Base-by-base conservation (phyloP, 2,797 vertebrate genomes). In the Ambastaia sidthimunki region DNA sequence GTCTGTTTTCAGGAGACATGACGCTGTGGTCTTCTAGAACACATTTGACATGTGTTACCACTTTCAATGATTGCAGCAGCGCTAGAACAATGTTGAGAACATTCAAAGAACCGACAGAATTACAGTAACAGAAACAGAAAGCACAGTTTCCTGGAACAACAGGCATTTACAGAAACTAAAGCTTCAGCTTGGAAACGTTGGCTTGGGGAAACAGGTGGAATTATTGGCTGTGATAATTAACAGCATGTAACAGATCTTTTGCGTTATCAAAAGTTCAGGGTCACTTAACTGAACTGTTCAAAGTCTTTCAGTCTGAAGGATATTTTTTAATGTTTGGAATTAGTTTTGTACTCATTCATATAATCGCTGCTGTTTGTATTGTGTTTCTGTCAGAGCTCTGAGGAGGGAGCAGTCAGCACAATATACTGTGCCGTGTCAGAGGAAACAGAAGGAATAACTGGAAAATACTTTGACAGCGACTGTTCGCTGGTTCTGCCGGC, bases 381-480 rank as follows among this genome's bases (percentile, higher is more conserved):
- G 4, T 55, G 52, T 59, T 21, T 59, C 12, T 34, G 6, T 0
- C 90, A 98, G 97, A 90, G 90, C 0, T 10, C 93, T 0, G 86
- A 92, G 76, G 91, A 95, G 80, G 96, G 96, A 0, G 95, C 95
- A 0, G 41, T 86, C 84, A 95, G 93, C 82, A 34, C 94, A 9
- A 92, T 96, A 75, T 98, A 94, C 91, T 95, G 96, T 0, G 92
- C 95, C 0, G 85, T 98, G 1, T 91, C 96, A 0, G 92, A 95
- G 69, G 96, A 98, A 50, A 90, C 86, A 0, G 91, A 93, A 0
- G 95, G 93, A 11, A 82, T 97, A 83, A 93, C 90, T 0, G 97
- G 96, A 15, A 98, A 97, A 82, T 96, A 96, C 73, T 93, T 97
- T 0, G 92, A 93, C 87, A 93, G 95, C 2, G 89, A 93, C 86